Evolutionary conservation across 37 sponge, comb jelly and placozoan species (phyloP).

Genomic region (Ephydatia muelleri): DNA sequence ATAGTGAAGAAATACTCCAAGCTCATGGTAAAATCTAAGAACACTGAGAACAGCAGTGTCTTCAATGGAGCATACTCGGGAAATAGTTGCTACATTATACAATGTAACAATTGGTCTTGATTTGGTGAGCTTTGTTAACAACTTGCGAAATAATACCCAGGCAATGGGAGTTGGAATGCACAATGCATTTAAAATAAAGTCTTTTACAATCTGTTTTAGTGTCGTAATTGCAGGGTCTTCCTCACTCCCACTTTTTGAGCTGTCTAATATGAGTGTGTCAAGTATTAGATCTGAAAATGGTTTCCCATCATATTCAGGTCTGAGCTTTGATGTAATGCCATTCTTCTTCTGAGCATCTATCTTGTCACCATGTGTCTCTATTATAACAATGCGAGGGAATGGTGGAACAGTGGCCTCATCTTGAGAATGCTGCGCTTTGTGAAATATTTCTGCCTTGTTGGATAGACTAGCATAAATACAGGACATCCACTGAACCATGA

Average conservation of each 20-base stretch:
- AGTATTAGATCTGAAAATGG: neutral
- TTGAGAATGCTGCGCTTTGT: neutral
- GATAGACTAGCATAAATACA: slow-evolving; percentile 28
- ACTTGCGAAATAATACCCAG: slow-evolving; percentile 56
- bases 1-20: slow-evolving; percentile 55
- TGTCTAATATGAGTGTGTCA: slow-evolving; percentile 42
- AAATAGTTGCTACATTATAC: slow-evolving; percentile 21
- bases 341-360: neutral
- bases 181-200: slow-evolving; percentile 12
- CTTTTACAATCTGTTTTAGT: slow-evolving; percentile 2
- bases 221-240: slow-evolving; percentile 31
- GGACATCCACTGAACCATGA: slow-evolving; percentile 49
- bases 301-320: slow-evolving; percentile 21
- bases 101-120: slow-evolving; percentile 6
- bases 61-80: slow-evolving; percentile 19
- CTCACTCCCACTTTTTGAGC: slow-evolving; percentile 27
- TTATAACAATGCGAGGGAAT: slow-evolving; percentile 27
- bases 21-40: slow-evolving; percentile 62
- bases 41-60: slow-evolving; percentile 34
- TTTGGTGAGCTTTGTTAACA: slow-evolving; percentile 17
- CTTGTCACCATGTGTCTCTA: slow-evolving; percentile 52
- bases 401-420: neutral
- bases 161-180: slow-evolving; percentile 37
- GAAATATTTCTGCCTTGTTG: neutral
- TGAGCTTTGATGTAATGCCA: neutral